These are phyloP conservation scores for Menidia beryllina DNA, from an alignment of 2,113 vertebrate genomes.

Conservation along the genomic window DNA sequence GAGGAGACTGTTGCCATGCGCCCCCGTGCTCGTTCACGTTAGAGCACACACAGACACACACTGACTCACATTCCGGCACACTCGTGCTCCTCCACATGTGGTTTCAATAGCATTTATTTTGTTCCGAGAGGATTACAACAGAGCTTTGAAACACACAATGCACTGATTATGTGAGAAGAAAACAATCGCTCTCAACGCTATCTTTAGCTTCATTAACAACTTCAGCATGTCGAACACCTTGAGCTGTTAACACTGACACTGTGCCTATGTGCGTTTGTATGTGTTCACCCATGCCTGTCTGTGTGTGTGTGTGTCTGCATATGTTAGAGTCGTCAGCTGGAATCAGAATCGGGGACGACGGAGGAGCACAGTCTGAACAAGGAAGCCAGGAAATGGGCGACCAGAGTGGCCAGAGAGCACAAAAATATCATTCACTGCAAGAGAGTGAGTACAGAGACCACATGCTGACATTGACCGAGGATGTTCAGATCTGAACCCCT, in stretches of 20 bases:
- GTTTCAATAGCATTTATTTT: conserved; percentile 44
- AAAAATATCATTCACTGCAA: conserved; percentile 95
- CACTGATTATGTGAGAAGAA: conserved; percentile 45
- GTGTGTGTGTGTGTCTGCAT: conserved; percentile 20
- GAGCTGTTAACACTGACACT: conserved; percentile 19
- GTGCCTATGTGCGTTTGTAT: conserved; percentile 31
- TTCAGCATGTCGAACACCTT: conserved; percentile 41
- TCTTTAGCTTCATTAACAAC: conserved; percentile 56
- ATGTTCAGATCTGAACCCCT: neutral
- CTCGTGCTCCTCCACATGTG: conserved; percentile 38
- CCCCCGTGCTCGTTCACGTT: conserved; percentile 18
- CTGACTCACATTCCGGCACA: conserved; percentile 15
- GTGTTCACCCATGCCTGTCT: conserved; percentile 19
- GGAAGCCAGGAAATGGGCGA: conserved; percentile 97
- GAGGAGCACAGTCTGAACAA: conserved; percentile 99
- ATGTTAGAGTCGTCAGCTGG: conserved; percentile 92
- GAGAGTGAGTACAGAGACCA: conserved; percentile 80
- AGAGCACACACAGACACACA: conserved; percentile 8
- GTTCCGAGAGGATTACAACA: conserved; percentile 36
- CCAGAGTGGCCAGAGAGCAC: conserved; percentile 93
- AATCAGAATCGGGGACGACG: conserved; percentile 93
- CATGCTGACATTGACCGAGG: too few relatives aligned
- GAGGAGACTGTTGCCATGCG: neutral
- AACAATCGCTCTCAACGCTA: conserved; percentile 43
- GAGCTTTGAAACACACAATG: conserved; percentile 36